Conservation (phyloP, 2,797 vertebrate genomes). For the Gymnothorax reevesii region DNA sequence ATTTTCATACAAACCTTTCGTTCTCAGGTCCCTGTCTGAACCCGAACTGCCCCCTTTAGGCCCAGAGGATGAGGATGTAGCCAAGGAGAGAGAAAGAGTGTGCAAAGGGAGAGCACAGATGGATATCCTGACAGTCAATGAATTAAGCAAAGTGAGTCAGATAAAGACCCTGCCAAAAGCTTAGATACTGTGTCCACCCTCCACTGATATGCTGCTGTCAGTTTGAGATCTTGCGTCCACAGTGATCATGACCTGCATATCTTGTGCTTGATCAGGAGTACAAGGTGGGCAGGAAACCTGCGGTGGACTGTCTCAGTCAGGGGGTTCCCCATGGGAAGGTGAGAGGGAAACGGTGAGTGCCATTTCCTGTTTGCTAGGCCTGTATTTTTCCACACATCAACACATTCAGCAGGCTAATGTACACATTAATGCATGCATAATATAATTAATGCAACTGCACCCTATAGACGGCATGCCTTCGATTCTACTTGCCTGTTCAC, state of each 20-base stretch:
- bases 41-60: slow-evolving; percentile 67
- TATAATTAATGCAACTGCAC: no score
- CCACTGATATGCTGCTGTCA: background rate
- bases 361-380: background rate
- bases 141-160: slow-evolving; percentile 84
- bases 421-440: background rate
- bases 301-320: slow-evolving; percentile 83
- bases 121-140: slow-evolving; percentile 79
- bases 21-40: slow-evolving; percentile 64
- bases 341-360: slow-evolving; percentile 35
- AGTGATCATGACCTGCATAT: background rate
- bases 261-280: slow-evolving; percentile 75
- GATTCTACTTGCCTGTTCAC: no score
- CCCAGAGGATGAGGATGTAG: slow-evolving; percentile 83
- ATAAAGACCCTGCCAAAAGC: no score
- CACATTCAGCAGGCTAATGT: background rate
- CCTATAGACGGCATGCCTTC: no score
- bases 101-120: slow-evolving; percentile 55
- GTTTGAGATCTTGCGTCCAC: background rate
- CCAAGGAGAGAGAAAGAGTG: slow-evolving; percentile 77
- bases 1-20: background rate
- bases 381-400: background rate
- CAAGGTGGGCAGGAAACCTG: slow-evolving; percentile 73
- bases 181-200: background rate
- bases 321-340: slow-evolving; percentile 87